A percentile compares a stretch with the other conserved stretches of the same genome.
phyloP scores from a whole-genome alignment of 2,797 vertebrate species.

The Aulostomus chinensis region DNA sequence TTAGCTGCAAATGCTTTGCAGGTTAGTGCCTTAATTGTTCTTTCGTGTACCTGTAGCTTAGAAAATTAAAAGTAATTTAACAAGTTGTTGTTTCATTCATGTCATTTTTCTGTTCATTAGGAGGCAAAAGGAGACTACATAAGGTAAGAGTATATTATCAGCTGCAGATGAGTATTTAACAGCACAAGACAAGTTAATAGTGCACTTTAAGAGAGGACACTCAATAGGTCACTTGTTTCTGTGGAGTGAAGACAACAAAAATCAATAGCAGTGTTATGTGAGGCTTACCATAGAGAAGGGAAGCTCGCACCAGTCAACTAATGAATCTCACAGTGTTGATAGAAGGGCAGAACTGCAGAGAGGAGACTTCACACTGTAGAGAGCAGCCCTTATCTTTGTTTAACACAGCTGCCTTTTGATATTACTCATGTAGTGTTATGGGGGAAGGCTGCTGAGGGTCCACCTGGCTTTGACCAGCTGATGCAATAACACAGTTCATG shows the following conservation, averaged over 20 bases:
- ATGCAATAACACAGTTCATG: no score
- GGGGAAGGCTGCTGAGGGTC: no score
- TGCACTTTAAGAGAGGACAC: conserved; percentile 42
- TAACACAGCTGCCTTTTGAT: no score
- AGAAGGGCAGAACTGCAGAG: conserved; percentile 27
- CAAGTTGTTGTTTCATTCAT: conserved; percentile 1
- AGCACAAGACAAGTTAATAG: conserved; percentile 50
- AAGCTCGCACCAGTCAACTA: conserved; percentile 62
- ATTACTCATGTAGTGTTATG: no score
- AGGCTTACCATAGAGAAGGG: conserved; percentile 48
- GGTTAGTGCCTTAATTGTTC: conserved; percentile 77
- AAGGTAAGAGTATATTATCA: conserved; percentile 70
- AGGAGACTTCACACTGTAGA: conserved; percentile 24
- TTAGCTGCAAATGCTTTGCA: conserved; percentile 92
- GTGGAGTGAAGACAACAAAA: conserved; percentile 47
- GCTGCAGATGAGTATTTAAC: conserved; percentile 55
- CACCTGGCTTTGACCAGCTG: no score
- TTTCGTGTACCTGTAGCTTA: no score
- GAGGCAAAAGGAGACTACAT: conserved; percentile 94
- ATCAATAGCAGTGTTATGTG: conserved; percentile 66
- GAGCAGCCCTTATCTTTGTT: no score
- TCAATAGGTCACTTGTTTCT: conserved; percentile 66
- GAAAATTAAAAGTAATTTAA: conserved; percentile 20
- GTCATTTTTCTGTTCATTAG: conserved; percentile 78
- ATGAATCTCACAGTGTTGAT: conserved; percentile 64